Evolutionary conservation across 2,113 vertebrate genomes (phyloP).

Genomic region (Anarhynchus alexandrinus): DNA sequence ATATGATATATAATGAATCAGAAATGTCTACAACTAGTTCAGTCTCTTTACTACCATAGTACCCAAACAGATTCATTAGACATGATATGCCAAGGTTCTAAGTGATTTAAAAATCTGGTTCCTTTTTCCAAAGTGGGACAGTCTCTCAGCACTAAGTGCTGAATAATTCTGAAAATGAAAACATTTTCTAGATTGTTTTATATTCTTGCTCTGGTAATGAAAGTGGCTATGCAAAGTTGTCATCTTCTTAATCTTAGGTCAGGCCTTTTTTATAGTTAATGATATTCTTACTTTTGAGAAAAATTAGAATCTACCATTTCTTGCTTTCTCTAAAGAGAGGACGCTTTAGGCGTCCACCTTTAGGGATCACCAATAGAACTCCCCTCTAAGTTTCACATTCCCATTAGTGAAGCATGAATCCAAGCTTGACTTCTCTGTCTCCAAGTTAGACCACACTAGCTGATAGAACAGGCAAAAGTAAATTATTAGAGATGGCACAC

Average conservation of each 20-base stretch:
- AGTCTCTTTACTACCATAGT: neutral
- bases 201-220: neutral
- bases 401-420: neutral
- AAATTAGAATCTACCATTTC: neutral
- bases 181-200: neutral
- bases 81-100: neutral
- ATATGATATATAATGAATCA: neutral
- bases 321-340: neutral
- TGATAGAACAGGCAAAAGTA: neutral
- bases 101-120: neutral
- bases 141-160: neutral
- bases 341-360: neutral
- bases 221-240: neutral
- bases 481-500: neutral
- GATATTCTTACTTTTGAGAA: neutral
- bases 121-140: neutral
- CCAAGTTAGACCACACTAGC: neutral
- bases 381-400: neutral
- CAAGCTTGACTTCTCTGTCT: neutral
- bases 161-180: neutral
- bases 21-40: neutral
- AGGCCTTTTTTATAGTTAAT: neutral
- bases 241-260: neutral
- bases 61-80: neutral
- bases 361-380: neutral